Base-by-base conservation (phyloP, 1,140 invertebrate species). In the Bilobella aurantiaca region DNA sequence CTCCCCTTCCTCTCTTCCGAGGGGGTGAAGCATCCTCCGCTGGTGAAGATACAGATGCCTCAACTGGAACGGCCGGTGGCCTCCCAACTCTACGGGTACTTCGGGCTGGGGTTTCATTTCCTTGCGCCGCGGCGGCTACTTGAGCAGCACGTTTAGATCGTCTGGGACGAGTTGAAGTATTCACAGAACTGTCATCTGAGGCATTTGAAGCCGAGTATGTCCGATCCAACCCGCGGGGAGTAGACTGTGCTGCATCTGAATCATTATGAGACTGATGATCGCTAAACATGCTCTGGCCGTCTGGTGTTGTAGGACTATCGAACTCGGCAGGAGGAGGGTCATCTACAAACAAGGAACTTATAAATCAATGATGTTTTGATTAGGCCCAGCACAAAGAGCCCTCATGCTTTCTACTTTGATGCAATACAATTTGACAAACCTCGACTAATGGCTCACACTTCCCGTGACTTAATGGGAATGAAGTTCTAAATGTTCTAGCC, bases 301-400 rank as follows among this genome's bases (percentile, higher is more conserved):
- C 79, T 1, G 86, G 86, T 25, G 86, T 88, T 85, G 87, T 87
- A 0, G 87, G 86, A 65, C 85, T 85, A 27, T 90, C 88, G 75
- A 90, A 91, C 75, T 91, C 88, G 25, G 87, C 87, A 58, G 89
- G 88, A 14, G 82, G 82, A 63, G 63, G 64, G 28, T 66, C 49
- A n/a, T n/a, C n/a, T n/a, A n/a, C n/a, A n/a, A n/a, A n/a, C n/a
- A n/a, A n/a, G n/a, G n/a, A n/a, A n/a, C n/a, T n/a, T n/a, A n/a
- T n/a, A n/a, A n/a, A n/a, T n/a, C n/a, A n/a, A n/a, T n/a, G n/a
- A n/a, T n/a, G n/a, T n/a, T n/a, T n/a, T n/a, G n/a, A n/a, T n/a
- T n/a, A n/a, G n/a, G n/a, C n/a, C n/a, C n/a, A n/a, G n/a, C n/a
- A n/a, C n/a, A n/a, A n/a, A n/a, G n/a, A n/a, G n/a, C n/a, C n/a